These are phyloP conservation scores for Leuctra nigra DNA, from an alignment of 2,888 invertebrate species.

Conservation along the genomic window DNA sequence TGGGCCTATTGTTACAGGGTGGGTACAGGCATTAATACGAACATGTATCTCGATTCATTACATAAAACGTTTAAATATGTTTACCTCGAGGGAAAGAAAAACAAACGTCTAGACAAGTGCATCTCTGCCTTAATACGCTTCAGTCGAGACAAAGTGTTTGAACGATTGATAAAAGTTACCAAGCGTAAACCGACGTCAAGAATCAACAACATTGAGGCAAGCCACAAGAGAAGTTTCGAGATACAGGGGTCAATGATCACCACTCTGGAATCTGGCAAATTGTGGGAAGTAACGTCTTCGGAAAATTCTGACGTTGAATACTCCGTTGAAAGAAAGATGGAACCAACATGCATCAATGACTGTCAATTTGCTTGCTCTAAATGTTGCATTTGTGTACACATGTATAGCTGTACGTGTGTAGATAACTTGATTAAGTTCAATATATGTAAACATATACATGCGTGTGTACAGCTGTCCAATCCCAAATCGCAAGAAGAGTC, in stretches of 20 bases:
- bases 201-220: neutral
- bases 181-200: neutral
- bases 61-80: neutral
- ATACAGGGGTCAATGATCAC: neutral
- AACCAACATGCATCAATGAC: neutral
- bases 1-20: neutral
- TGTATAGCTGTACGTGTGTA: neutral
- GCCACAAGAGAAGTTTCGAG: neutral
- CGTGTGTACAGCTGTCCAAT: too few species aligned
- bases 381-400: neutral
- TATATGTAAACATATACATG: neutral
- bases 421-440: neutral
- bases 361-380: neutral
- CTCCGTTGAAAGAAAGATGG: neutral
- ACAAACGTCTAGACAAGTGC: neutral
- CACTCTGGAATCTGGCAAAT: neutral
- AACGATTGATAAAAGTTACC: neutral
- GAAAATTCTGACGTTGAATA: neutral
- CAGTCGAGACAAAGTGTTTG: neutral
- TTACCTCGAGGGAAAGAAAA: neutral
- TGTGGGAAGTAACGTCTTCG: neutral
- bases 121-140: neutral
- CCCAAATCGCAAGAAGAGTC: too few species aligned
- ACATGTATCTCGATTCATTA: neutral
- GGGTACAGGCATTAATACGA: neutral